A percentile compares a stretch with the other conserved stretches of the same genome.
phyloP scores from a whole-genome alignment of 1,140 invertebrate genomes.

The Drosophila pseudoobscura region DNA sequence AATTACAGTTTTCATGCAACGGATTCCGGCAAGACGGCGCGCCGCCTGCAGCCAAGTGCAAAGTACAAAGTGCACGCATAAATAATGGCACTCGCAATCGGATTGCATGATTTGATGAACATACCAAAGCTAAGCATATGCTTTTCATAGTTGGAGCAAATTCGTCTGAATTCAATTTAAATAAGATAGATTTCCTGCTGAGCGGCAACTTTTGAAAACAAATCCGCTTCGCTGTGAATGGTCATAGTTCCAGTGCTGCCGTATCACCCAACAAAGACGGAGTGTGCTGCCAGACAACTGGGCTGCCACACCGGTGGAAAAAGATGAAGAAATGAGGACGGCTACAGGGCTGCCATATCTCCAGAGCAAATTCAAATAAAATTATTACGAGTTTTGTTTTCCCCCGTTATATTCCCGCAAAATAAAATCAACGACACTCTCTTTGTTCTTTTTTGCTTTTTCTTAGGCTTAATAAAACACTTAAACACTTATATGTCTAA shows the following conservation, averaged over 20 bases:
- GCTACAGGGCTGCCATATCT: not conserved
- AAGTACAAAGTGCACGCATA: conserved; percentile 25
- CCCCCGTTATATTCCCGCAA: not conserved
- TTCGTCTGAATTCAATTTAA: not conserved
- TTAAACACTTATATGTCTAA: conserved; percentile 47
- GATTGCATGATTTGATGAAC: conserved; percentile 70
- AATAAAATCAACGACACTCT: conserved; percentile 22
- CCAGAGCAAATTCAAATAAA: not conserved
- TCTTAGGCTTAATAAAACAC: conserved; percentile 71
- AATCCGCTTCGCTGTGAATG: too few species aligned
- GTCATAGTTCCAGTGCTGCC: too few species aligned
- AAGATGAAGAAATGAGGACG: too few species aligned
- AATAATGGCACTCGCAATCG: conserved; percentile 59
- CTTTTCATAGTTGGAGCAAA: not conserved
- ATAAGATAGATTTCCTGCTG: not conserved
- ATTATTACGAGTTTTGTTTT: not conserved
- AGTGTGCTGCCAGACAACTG: too few species aligned
- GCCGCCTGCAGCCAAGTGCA: not conserved
- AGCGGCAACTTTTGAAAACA: not conserved
- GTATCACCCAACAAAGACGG: too few species aligned
- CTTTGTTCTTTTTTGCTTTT: conserved; percentile 35
- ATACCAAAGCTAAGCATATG: conserved; percentile 33
- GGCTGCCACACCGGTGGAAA: too few species aligned
- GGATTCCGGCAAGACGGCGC: conserved; percentile 5
- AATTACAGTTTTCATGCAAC: conserved; percentile 73